phyloP scores from a whole-genome alignment of 2,113 vertebrate genomes.

The Centropus bengalensis region DNA sequence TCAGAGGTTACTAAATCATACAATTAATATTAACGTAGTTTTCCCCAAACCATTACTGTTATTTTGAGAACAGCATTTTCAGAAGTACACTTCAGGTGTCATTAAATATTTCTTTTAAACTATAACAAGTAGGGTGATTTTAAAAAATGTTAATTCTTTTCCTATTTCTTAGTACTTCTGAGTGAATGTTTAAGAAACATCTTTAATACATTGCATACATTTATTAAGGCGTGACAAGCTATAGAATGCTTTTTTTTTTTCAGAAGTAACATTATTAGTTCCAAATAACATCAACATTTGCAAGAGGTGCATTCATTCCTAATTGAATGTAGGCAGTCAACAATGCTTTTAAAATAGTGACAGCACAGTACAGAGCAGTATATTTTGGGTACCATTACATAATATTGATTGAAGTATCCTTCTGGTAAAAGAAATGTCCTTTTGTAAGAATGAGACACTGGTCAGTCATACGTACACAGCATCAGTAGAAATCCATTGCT shows the following conservation, averaged over 20 bases:
- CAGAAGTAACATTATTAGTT: neutral
- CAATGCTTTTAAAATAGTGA: constrained; percentile 29
- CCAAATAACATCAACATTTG: neutral
- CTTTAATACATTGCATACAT: constrained; percentile 63
- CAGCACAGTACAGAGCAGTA: constrained; percentile 32
- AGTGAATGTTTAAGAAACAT: constrained; percentile 55
- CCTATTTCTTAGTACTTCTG: neutral
- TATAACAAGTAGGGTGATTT: neutral
- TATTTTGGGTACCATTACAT: constrained; percentile 52
- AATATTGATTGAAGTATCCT: constrained; percentile 71
- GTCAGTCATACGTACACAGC: constrained; percentile 70
- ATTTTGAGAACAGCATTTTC: neutral
- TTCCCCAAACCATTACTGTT: neutral
- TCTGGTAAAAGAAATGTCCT: constrained; percentile 69
- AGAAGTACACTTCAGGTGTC: neutral
- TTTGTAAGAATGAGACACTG: constrained; percentile 64
- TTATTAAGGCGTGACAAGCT: constrained; percentile 43
- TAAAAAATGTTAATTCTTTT: neutral
- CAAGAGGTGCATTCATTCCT: neutral
- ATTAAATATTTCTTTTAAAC: neutral
- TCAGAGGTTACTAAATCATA: constrained; percentile 57
- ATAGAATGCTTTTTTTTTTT: neutral
- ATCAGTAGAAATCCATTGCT: constrained; percentile 73
- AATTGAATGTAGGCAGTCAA: neutral
- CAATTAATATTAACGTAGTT: constrained; percentile 5